Base-by-base conservation (phyloP, 2,113 vertebrate species). In the Sebastes schlegelii region DNA sequence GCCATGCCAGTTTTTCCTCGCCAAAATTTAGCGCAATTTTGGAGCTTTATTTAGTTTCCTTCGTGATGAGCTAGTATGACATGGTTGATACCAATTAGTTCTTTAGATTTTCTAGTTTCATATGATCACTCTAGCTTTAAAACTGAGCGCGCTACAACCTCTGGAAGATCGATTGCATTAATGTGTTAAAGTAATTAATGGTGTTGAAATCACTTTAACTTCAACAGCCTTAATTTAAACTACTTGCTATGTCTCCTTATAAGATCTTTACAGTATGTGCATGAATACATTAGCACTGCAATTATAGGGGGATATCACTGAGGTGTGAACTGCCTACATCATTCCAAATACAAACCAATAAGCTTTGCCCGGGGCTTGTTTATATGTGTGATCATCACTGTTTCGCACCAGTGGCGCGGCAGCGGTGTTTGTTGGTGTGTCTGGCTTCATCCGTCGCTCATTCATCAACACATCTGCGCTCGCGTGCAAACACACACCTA, bases 331-430 rank as follows among this genome's bases (percentile, higher is more conserved):
- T 34, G 74, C 55, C 67, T 49, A 42, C 62, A 69, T 82, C 61
- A 43, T 40, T 79, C 54, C 65, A 74, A 79, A 82, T 86, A 61
- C 46, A 80, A 86, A 77, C 42, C 57, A 60, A 12, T 48, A 67
- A 58, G 51, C 55, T 54, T 66, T 64, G 51, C 74, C 64, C 60
- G 23, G 42, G 58, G 76, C 55, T 46, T 88, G 62, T 88, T 73
- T 77, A 72, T 51, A 46, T 10, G 49, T 86, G 68, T 69, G 80
- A 82, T 88, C 80, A 52, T 72, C 78, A 60, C 46, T 86, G 46
- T 74, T 77, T 83, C 42, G 49, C 77, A 86, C 64, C 77, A 80
- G 70, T 79, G 49, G 79, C n/a, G 42, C 48, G 19, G 26, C n/a
- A 9, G 2, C 2, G n/a, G 17, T 75, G 23, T 86, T 76, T 65